Evolutionary conservation across 2,888 invertebrate species (phyloP), one percentile per base, ranked within the genome.

Genomic region (Harmothoe impar): DNA sequence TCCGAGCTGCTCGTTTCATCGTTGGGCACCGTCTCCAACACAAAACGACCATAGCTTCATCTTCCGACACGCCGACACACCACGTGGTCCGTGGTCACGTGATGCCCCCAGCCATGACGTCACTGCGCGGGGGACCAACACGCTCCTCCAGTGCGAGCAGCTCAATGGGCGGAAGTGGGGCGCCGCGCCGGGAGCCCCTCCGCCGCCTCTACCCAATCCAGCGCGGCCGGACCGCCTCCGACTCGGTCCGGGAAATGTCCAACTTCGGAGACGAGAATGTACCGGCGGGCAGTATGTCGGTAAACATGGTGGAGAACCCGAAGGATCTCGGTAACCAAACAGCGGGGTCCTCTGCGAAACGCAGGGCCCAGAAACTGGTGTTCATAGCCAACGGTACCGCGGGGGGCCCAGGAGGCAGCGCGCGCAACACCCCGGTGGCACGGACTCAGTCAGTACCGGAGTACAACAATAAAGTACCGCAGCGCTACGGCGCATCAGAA

Each of bases 41-140:
- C 3, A 43, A 3, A 43, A 62, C 62, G 15, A n/a, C 20, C 62
- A n/a, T 62, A 3, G 62, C 23, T 3, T 3, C 7, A n/a, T n/a
- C 62, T 62, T 62, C 62, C 1, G 20, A 29, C 15, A 72, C 72
- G 72, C 25, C 25, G 29, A 7, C 33, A 17, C 10, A 23, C n/a
- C 43, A 33, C 81, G 33, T 33, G 81, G 43, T 20, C 31, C 7
- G 35, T 25, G 43, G 29, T 54, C 86, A 56, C 54, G 86, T 52
- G 56, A 86, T 86, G 86, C 86, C 86, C 86, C 86, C 86, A 25
- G 86, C 86, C 15, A 86, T 86, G 86, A 86, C 86, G 86, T 86
- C 86, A 86, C 10, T 54, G 23, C 86, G 54, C 86, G 86, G 86
- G 25, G 84, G 35, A 3, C 29, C 86, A 20, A 54, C 25, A 25